Evolutionary conservation across 1,140 invertebrate species (phyloP).

Genomic region (Theocolax elegans): DNA sequence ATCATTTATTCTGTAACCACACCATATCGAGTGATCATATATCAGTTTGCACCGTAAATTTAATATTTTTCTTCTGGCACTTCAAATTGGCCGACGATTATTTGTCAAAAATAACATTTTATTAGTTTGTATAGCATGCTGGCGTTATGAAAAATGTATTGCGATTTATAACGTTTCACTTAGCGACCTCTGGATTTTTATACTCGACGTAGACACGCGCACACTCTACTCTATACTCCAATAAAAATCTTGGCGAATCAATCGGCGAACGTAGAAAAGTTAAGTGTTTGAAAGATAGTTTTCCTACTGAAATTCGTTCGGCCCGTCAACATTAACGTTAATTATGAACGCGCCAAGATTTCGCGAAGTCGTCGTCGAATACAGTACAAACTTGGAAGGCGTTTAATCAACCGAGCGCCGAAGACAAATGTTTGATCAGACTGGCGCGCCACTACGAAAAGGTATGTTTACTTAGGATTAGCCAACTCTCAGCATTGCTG

Average conservation of each 20-base stretch:
- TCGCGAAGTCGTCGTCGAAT: neutral
- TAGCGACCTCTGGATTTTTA: too few species aligned
- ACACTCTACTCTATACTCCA: too few species aligned
- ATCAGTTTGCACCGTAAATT: neutral
- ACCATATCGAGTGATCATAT: neutral
- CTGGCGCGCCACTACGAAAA: neutral
- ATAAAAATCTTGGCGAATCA: too few species aligned
- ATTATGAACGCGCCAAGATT: neutral
- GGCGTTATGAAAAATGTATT: too few species aligned
- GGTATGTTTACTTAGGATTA: conserved; percentile 38
- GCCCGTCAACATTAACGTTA: conserved; percentile 5
- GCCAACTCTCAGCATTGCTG: neutral
- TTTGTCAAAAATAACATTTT: too few species aligned
- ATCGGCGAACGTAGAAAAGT: too few species aligned
- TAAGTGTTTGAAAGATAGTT: too few species aligned
- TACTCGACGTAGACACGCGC: too few species aligned
- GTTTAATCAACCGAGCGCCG: conserved; percentile 33
- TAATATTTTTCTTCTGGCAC: too few species aligned
- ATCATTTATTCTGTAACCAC: neutral
- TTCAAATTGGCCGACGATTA: too few species aligned
- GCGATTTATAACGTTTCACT: too few species aligned
- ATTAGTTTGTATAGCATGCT: too few species aligned
- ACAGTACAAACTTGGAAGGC: conserved; percentile 24
- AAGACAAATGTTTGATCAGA: conserved; percentile 42
- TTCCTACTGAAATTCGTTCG: neutral